Evolutionary conservation across 2,888 invertebrate species (phyloP), one percentile per base, ranked within the genome.

Genomic region (Apoda limacodes): DNA sequence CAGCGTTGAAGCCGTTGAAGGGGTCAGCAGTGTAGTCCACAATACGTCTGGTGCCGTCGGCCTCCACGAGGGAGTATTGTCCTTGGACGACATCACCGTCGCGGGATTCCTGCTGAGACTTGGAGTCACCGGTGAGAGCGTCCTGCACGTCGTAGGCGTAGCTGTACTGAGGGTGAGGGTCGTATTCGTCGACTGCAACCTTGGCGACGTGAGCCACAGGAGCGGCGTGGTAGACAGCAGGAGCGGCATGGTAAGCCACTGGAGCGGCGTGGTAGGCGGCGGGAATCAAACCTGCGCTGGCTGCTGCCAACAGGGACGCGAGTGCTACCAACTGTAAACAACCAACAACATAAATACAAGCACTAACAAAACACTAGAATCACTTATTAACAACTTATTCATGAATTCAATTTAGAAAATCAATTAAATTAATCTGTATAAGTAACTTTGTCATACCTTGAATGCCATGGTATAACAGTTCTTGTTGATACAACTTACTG

Each of bases 1-100:
- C 74, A 20, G 81, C 81, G 51, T 81, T 81, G 60, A 82, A 82
- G 24, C 82, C 81, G 35, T 78, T 70, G 46, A 72, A 56, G 13
- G 60, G 56, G 45, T 81, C 82, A 24, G 80, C 78, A 33, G 71
- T 72, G 60, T 82, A 82, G 37, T 82, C 78, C 3, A 82, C 82
- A 28, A 64, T 75, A 40, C 82, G 70, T 52, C 62, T 68, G 47
- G 64, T 70, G 42, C 82, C 82, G 41, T 82, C 81, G 30, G 82
- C 59, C 38, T 82, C 82, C 20, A 63, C 60, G 7, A 82, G 58
- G 30, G 78, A 76, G 62, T 81, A 82, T 31, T 72, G 70, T 29
- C 82, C 82, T 42, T 69, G 67, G 11, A 82, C 82, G 20, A 68
- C 65, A 42, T 81, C 78, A 28, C 82, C 82, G 35, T 65, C 64